Evolutionary conservation across 2,888 invertebrate species (phyloP).

Genomic region (Endotricha flammealis): DNA sequence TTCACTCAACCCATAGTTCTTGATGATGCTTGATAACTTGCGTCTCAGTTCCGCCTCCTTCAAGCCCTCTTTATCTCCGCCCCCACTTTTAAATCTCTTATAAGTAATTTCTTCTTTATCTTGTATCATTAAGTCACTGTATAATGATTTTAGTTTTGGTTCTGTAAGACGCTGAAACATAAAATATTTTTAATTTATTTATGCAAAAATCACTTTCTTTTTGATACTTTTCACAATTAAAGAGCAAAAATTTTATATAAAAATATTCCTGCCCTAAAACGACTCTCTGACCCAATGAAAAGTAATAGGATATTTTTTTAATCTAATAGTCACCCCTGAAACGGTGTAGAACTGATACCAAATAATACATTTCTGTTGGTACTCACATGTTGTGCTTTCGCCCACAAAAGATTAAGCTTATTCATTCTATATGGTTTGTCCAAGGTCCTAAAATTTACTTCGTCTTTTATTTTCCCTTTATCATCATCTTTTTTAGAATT

Average conservation of each 20-base stretch:
- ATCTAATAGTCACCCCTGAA: too few relatives aligned
- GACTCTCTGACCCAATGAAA: too few relatives aligned
- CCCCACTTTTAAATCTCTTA: slow-evolving; percentile 89
- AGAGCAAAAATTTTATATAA: too few relatives aligned
- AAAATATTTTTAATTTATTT: slow-evolving; percentile 1
- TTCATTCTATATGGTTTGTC: slow-evolving; percentile 94
- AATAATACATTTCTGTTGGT: not conserved
- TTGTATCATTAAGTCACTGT: slow-evolving; percentile 92
- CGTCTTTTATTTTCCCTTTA: slow-evolving; percentile 31
- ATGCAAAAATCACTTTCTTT: too few relatives aligned
- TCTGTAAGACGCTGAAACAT: slow-evolving; percentile 85
- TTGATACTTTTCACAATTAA: too few relatives aligned
- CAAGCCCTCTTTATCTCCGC: slow-evolving; percentile 91
- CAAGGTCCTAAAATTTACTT: slow-evolving; percentile 81
- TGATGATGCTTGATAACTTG: slow-evolving; percentile 89
- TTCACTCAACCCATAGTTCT: slow-evolving; percentile 86
- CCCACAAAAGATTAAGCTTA: slow-evolving; percentile 93
- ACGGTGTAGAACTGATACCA: too few relatives aligned
- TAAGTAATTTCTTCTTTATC: slow-evolving; percentile 93
- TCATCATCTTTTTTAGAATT: slow-evolving; percentile 58
- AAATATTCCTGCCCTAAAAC: too few relatives aligned
- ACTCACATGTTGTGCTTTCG: slow-evolving; percentile 90
- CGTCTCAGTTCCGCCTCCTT: slow-evolving; percentile 88
- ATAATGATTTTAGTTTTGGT: slow-evolving; percentile 89
- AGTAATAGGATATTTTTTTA: too few relatives aligned